Conservation (phyloP, 2,888 invertebrate species). For the Lampropteryx suffumata region DNA sequence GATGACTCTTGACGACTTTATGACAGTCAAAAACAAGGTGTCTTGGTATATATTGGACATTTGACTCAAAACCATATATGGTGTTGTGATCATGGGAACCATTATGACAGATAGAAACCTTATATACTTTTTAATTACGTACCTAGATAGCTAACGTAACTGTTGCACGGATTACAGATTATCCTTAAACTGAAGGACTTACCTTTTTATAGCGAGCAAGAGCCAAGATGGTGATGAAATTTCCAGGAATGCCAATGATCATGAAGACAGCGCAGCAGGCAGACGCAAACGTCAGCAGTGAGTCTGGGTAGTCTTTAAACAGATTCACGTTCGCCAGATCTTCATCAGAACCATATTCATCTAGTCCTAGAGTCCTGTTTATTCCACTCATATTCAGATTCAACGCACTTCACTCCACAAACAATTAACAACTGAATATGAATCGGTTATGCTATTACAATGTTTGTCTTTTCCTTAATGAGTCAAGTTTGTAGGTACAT, state of each 20-base stretch:
- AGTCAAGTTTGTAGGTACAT: slow-evolving; percentile 54
- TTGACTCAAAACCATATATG: too few relatives aligned
- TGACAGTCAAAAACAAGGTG: too few relatives aligned
- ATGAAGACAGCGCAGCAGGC: slow-evolving; percentile 88
- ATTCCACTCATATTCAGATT: slow-evolving; percentile 33
- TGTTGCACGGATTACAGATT: too few relatives aligned
- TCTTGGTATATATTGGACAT: too few relatives aligned
- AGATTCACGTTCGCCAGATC: slow-evolving; percentile 70
- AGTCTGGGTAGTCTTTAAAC: slow-evolving; percentile 86
- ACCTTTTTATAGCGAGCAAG: slow-evolving; percentile 90
- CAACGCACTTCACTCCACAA: slow-evolving; percentile 39
- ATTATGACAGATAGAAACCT: too few relatives aligned
- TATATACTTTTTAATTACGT: too few relatives aligned
- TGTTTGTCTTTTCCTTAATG: slow-evolving; percentile 65
- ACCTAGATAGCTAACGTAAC: too few relatives aligned
- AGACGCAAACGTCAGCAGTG: slow-evolving; percentile 86
- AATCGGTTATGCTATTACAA: slow-evolving; percentile 47
- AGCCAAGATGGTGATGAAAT: slow-evolving; percentile 89
- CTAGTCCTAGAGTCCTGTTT: slow-evolving; percentile 37
- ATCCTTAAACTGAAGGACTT: slow-evolving; percentile 25
- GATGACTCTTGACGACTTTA: too few relatives aligned
- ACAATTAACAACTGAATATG: slow-evolving; percentile 56
- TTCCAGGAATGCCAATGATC: slow-evolving; percentile 90
- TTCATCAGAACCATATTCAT: slow-evolving; percentile 49
- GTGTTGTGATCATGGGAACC: too few relatives aligned